phyloP scores from a whole-genome alignment of 2,888 invertebrate species.

The Adelognathus sp. region DNA sequence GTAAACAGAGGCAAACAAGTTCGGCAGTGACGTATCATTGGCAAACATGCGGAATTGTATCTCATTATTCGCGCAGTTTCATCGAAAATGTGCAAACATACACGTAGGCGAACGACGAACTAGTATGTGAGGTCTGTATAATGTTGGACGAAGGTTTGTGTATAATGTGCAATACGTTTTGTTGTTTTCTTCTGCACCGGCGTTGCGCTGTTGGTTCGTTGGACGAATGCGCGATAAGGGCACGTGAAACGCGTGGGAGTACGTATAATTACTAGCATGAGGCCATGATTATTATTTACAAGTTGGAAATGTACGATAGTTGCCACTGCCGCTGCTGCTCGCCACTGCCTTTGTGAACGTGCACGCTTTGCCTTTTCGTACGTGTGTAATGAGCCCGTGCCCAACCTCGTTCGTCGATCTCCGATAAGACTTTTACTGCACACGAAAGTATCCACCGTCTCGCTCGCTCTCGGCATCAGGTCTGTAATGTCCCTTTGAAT shows the following conservation, averaged over 20 bases:
- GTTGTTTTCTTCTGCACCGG: not conserved
- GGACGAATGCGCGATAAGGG: conserved; percentile 55
- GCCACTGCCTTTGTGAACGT: conserved; percentile 4
- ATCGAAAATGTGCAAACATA: conserved; percentile 23
- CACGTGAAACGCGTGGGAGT: conserved; percentile 54
- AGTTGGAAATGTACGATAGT: conserved; percentile 48
- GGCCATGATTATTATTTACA: conserved; percentile 58
- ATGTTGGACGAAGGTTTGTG: not conserved
- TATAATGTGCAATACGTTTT: conserved; percentile 8
- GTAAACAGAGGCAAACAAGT: not conserved
- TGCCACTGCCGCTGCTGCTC: not conserved
- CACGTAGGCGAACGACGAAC: not conserved
- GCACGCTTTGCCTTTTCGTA: conserved; percentile 40
- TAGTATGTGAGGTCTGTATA: not conserved
- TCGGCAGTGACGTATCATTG: not conserved
- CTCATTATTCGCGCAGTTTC: conserved; percentile 14
- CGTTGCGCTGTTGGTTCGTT: conserved; percentile 24
- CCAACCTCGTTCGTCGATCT: conserved; percentile 10
- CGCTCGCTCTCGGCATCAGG: not conserved
- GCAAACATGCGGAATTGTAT: not conserved
- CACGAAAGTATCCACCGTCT: conserved; percentile 17
- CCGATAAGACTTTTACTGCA: conserved; percentile 45
- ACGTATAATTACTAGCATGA: conserved; percentile 55
- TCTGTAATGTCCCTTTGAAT: conserved; percentile 3
- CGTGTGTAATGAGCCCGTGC: conserved; percentile 37